Base-by-base conservation (phyloP, 1,140 invertebrate species). In the Phenacoccus solenopsis region DNA sequence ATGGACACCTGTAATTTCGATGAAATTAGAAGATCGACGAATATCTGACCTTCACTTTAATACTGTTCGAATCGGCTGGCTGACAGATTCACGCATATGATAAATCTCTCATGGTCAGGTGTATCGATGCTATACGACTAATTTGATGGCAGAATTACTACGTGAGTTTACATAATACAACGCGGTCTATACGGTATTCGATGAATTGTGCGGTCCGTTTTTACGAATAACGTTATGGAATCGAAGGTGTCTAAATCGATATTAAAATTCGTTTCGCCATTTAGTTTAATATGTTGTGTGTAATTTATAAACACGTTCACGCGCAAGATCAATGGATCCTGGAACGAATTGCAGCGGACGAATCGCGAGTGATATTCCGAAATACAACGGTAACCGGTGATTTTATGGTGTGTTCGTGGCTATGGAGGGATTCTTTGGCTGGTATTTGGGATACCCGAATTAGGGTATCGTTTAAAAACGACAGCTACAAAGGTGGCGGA, bases 51-150 rank as follows among this genome's bases (percentile, higher is more conserved):
- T n/a, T n/a, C n/a, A n/a, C n/a, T n/a, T n/a, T n/a, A n/a, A n/a
- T n/a, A n/a, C n/a, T n/a, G n/a, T n/a, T n/a, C n/a, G n/a, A n/a
- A n/a, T n/a, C n/a, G n/a, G n/a, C n/a, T n/a, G n/a, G n/a, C n/a
- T n/a, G n/a, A n/a, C n/a, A 59, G 59, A 64, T 64, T 4, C 59
- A 64, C 59, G 59, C 59, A 64, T 64, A 24, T 20, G 59, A 64
- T 64, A 64, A 64, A 64, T 27, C 59, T 25, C 20, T 27, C 59
- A 64, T 22, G 59, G 59, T 64, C 25, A 25, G 56, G 13, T 32
- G 13, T n/a, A n/a, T n/a, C n/a, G n/a, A n/a, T n/a, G n/a, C n/a
- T n/a, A n/a, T n/a, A n/a, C n/a, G 30, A 32, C 13, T 10, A 16
- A 49, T 49, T n/a, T 49, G 5, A n/a, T 9, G 3, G 38, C 38